A percentile compares a stretch with the other conserved stretches of the same genome.
phyloP scores from a whole-genome alignment of 2,888 invertebrate species.

The Nematopogon swammerdamellus region DNA sequence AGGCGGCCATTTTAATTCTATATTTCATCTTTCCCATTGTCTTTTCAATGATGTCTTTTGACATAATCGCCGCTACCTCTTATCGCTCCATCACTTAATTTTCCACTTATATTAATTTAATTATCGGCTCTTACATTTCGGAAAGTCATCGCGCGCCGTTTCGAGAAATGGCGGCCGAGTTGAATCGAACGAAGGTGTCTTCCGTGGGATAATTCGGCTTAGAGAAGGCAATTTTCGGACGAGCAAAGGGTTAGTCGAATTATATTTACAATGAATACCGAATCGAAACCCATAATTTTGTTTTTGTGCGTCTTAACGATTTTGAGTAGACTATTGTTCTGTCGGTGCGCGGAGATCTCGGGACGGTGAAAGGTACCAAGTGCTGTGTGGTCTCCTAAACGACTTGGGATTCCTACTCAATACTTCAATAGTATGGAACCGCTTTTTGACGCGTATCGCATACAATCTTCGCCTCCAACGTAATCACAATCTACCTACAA shows the following conservation, averaged over 20 bases:
- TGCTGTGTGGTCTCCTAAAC: too few species aligned
- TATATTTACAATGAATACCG: constrained; percentile 29
- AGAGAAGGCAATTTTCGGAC: constrained; percentile 3
- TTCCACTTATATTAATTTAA: background rate
- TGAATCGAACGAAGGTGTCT: background rate
- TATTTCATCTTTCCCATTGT: constrained; percentile 1
- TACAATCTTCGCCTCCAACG: too few species aligned
- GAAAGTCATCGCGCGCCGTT: background rate
- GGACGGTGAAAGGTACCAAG: too few species aligned
- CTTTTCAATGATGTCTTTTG: background rate
- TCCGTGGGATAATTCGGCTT: background rate
- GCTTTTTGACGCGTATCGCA: too few species aligned
- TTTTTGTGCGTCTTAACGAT: background rate
- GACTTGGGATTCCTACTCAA: too few species aligned
- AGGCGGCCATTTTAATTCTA: constrained; percentile 2
- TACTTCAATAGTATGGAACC: too few species aligned
- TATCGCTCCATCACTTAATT: background rate
- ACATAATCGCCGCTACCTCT: background rate
- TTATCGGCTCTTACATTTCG: background rate
- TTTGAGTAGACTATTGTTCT: constrained; percentile 1
- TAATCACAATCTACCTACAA: too few species aligned
- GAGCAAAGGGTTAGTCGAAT: constrained; percentile 35
- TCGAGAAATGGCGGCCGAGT: background rate
- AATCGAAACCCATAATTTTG: constrained; percentile 31
- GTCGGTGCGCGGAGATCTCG: background rate